A percentile compares a stretch with the other conserved stretches of the same genome.
phyloP scores from a whole-genome alignment of 2,888 invertebrate genomes.

The Pterobdella sp. region DNA sequence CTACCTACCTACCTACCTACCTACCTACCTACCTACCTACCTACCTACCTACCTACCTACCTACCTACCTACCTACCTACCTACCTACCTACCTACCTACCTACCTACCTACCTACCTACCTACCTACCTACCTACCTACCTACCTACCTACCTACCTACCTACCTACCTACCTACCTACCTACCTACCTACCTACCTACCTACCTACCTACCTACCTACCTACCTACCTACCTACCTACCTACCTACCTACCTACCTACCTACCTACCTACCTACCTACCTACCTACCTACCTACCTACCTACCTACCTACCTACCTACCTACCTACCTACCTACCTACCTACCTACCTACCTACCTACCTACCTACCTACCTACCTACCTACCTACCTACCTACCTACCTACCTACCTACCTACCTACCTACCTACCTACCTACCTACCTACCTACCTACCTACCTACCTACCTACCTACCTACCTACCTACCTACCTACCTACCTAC shows the following conservation, averaged over 20 bases:
- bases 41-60: conserved; percentile 12
- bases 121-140: conserved; percentile 14
- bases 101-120: conserved; percentile 15
- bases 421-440: conserved; percentile 24
- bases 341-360: not conserved
- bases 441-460: conserved; percentile 24
- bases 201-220: conserved; percentile 17
- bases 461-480: conserved; percentile 15
- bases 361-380: conserved; percentile 11
- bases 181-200: conserved; percentile 16
- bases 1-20: conserved; percentile 18
- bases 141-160: conserved; percentile 14
- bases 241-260: conserved; percentile 18
- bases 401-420: conserved; percentile 8
- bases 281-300: conserved; percentile 16
- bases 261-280: conserved; percentile 18
- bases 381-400: conserved; percentile 6
- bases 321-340: not conserved
- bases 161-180: conserved; percentile 17
- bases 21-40: conserved; percentile 15
- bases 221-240: conserved; percentile 18
- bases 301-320: conserved; percentile 14
- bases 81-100: conserved; percentile 18
- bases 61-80: conserved; percentile 17
- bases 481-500: conserved; percentile 19